A percentile compares a stretch with the other conserved stretches of the same genome.
phyloP scores from a whole-genome alignment of 2,888 invertebrate genomes.

The Neria commutata region DNA sequence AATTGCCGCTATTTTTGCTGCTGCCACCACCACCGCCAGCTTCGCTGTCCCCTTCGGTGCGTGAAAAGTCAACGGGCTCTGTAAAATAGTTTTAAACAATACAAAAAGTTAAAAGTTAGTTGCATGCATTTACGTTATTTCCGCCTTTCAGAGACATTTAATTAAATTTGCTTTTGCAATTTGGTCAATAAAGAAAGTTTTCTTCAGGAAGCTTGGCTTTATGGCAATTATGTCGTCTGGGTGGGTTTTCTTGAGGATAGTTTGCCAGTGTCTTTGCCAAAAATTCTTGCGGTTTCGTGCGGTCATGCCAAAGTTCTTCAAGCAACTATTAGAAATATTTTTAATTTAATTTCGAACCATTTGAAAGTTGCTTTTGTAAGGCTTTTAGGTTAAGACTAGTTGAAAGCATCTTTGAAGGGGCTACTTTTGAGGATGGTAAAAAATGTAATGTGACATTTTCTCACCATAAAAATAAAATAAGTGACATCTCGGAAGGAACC shows the following conservation, averaged over 20 bases:
- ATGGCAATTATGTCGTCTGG: neutral
- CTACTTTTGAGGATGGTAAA: no score
- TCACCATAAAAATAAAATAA: no score
- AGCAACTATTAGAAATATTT: no score
- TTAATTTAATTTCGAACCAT: no score
- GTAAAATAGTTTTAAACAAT: slow-evolving; percentile 25
- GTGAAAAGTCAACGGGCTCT: slow-evolving; percentile 63
- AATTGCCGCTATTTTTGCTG: slow-evolving; percentile 13
- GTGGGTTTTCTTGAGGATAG: no score
- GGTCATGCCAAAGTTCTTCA: no score
- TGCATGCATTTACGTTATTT: slow-evolving; percentile 8
- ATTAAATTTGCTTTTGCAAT: slow-evolving; percentile 8
- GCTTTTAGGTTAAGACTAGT: neutral
- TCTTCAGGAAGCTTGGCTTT: neutral
- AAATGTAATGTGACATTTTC: no score
- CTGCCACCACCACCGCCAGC: slow-evolving; percentile 8
- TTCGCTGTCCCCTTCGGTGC: slow-evolving; percentile 46
- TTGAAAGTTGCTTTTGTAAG: neutral
- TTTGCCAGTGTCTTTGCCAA: no score
- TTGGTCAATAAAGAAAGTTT: slow-evolving; percentile 2
- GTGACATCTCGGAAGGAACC: no score
- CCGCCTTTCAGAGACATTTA: slow-evolving; percentile 2
- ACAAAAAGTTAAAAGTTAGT: no score
- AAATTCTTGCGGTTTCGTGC: slow-evolving; percentile 5
- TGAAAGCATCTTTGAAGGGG: no score